Conservation (phyloP, 2,113 vertebrate species). For the Tinamus guttatus region DNA sequence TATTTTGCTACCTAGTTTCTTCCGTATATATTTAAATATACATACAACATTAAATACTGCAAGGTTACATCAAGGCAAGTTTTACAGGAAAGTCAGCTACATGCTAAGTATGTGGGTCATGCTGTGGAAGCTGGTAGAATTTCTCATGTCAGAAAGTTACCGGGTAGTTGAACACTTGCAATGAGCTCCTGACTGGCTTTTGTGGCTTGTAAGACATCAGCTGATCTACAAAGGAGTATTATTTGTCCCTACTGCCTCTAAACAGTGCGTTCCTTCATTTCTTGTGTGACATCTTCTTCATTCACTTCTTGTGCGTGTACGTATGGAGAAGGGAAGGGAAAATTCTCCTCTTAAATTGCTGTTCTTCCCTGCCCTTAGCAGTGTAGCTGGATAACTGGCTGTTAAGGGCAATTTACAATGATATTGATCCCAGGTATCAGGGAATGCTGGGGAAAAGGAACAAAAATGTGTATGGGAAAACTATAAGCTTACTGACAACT, state of each 20-base stretch:
- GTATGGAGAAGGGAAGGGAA: not conserved
- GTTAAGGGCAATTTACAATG: not conserved
- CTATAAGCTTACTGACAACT: accelerated
- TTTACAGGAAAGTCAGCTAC: not conserved
- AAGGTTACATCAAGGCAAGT: not conserved
- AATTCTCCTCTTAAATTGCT: not conserved
- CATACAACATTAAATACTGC: not conserved
- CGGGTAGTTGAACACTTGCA: not conserved
- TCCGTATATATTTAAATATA: not conserved
- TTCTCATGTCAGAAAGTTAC: not conserved
- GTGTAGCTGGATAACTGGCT: not conserved
- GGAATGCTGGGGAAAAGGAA: not conserved
- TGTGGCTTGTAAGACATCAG: not conserved
- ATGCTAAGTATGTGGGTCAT: not conserved
- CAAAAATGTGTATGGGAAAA: not conserved
- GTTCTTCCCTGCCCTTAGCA: not conserved
- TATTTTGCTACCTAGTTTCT: not conserved
- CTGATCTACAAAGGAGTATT: not conserved
- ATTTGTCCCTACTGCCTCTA: not conserved
- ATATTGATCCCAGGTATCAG: not conserved
- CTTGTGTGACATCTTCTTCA: not conserved
- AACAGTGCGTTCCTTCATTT: constrained; percentile 39
- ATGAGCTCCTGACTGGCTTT: not conserved
- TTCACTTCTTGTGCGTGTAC: not conserved
- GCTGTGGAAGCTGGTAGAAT: not conserved